phyloP scores from a whole-genome alignment of 2,113 vertebrate species.

The Elaphurus davidianus region DNA sequence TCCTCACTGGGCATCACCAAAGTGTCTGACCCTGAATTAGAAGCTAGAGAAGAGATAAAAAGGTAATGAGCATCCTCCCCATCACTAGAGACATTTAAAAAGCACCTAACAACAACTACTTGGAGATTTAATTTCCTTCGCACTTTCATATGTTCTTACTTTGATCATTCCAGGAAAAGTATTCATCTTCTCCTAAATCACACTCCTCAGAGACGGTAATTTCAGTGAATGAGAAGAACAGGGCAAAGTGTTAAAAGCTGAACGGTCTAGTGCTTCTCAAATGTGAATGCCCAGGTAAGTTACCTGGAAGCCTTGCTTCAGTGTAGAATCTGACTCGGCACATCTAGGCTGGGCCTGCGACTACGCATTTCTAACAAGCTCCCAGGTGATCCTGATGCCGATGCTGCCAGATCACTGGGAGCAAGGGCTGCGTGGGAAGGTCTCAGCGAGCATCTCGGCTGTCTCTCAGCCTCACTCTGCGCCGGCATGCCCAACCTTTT shows the following conservation, averaged over 20 bases:
- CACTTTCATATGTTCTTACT: neutral
- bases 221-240: neutral
- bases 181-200: neutral
- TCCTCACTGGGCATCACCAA: neutral
- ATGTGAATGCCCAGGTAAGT: neutral
- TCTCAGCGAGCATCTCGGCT: neutral
- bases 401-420: neutral
- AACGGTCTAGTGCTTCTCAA: neutral
- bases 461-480: neutral
- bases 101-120: neutral
- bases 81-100: neutral
- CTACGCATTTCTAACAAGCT: neutral
- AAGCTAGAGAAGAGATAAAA: neutral
- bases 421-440: fast-evolving
- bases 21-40: neutral
- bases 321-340: neutral
- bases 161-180: neutral
- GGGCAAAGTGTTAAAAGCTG: neutral
- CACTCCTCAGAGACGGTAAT: neutral
- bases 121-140: neutral
- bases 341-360: neutral
- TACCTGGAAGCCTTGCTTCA: neutral
- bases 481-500: neutral
- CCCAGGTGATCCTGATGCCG: no score
- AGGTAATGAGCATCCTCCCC: neutral